Percentiles rank a stretch among this genome's conserved stretches.
Evolutionary conservation across 2,113 vertebrate genomes (phyloP).

Genomic region (Chamaea fasciata): DNA sequence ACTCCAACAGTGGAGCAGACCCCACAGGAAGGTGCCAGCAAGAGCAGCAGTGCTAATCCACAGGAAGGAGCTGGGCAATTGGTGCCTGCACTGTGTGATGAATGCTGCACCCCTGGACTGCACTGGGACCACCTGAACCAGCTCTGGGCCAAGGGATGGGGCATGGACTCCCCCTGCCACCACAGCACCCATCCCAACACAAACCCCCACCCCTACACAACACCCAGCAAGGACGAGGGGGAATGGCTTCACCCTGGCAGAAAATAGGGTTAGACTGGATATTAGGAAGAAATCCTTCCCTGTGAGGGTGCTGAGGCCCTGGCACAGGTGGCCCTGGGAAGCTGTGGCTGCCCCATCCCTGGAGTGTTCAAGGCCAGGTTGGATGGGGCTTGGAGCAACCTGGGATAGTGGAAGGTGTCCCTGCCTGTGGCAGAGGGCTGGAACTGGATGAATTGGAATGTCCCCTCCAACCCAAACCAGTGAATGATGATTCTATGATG

Average conservation of each 20-base stretch:
- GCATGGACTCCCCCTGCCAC: fast-evolving
- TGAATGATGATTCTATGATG: not conserved
- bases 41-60: not conserved
- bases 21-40: not conserved
- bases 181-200: fast-evolving
- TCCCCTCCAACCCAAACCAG: not conserved
- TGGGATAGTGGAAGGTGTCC: fast-evolving
- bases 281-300: not conserved
- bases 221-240: not conserved
- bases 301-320: not conserved
- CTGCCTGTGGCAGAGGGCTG: not conserved
- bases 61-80: not conserved
- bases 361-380: fast-evolving
- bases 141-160: not conserved
- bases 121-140: not conserved
- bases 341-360: not conserved
- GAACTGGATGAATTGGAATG: not conserved
- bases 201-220: too few species aligned
- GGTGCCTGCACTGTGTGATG: not conserved
- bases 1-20: not conserved
- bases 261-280: not conserved
- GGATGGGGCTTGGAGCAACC: fast-evolving
- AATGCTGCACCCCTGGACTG: not conserved
- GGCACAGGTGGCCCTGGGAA: not conserved
- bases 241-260: not conserved